Conservation (phyloP, 2,113 vertebrate genomes). For the Oncorhynchus kisutch region DNA sequence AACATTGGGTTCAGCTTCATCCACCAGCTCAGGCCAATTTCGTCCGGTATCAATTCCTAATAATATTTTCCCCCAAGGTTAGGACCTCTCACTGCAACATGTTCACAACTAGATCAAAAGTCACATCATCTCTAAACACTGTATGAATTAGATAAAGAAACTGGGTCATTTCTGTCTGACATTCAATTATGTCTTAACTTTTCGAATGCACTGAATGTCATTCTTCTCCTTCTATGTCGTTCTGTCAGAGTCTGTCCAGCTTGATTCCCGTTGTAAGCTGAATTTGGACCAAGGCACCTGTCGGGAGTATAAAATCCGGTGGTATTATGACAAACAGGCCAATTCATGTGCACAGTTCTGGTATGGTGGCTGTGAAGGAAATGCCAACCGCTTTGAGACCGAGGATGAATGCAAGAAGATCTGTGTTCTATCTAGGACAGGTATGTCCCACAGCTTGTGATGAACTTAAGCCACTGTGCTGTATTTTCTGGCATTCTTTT, state of each 20-base stretch:
- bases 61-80: constrained; percentile 58
- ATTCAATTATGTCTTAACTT: not conserved
- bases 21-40: constrained; percentile 36
- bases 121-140: not conserved
- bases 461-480: not conserved
- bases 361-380: constrained; percentile 82
- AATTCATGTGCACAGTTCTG: constrained; percentile 88
- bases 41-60: constrained; percentile 22
- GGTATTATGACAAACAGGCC: constrained; percentile 83
- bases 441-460: constrained; percentile 35
- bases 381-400: constrained; percentile 80
- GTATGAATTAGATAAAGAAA: too few species aligned
- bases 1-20: constrained; percentile 39
- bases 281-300: constrained; percentile 79
- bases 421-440: constrained; percentile 70
- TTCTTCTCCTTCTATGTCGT: constrained; percentile 20
- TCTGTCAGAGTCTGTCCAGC: constrained; percentile 53
- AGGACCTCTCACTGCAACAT: constrained; percentile 17
- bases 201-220: constrained; percentile 1
- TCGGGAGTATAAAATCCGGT: constrained; percentile 75
- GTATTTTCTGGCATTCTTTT: not conserved
- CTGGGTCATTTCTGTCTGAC: too few species aligned
- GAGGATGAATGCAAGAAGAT: constrained; percentile 78
- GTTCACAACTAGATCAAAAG: not conserved
- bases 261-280: constrained; percentile 64